Conservation (phyloP, 2,888 invertebrate genomes). For the Mermis nigrescens region DNA sequence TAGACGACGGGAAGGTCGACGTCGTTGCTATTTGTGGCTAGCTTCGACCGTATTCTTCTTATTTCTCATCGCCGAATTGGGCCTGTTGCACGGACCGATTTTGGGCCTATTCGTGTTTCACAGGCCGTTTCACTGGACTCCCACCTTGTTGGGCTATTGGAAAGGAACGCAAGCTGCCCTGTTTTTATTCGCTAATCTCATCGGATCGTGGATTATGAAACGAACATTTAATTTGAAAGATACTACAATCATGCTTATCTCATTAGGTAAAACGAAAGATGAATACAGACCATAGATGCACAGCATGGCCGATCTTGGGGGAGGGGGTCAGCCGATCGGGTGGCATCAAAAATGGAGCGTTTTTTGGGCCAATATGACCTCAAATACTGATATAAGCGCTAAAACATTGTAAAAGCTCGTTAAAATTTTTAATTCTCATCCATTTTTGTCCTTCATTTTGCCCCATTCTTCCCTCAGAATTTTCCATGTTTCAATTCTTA, state of each 20-base stretch:
- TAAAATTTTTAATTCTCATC: too few relatives aligned
- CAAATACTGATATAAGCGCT: too few relatives aligned
- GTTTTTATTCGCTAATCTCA: not conserved
- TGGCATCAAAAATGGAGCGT: too few relatives aligned
- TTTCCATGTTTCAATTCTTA: too few relatives aligned
- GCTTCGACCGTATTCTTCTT: not conserved
- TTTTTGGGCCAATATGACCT: too few relatives aligned
- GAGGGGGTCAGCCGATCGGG: too few relatives aligned
- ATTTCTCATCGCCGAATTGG: not conserved
- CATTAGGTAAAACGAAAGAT: too few relatives aligned
- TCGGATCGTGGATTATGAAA: not conserved
- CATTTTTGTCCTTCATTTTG: too few relatives aligned
- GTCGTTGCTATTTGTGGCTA: not conserved
- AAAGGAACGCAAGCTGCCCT: not conserved
- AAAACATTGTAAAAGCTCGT: too few relatives aligned
- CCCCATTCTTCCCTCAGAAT: too few relatives aligned
- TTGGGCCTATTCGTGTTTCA: constrained; percentile 1
- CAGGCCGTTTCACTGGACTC: not conserved
- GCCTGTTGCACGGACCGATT: constrained; percentile 1
- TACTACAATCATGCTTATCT: not conserved
- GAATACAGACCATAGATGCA: too few relatives aligned
- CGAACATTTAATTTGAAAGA: not conserved
- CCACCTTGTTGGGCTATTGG: not conserved
- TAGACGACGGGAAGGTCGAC: not conserved
- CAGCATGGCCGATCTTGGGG: too few relatives aligned